Base-by-base conservation (phyloP, 2,888 invertebrate genomes). In the Noctua pronuba region DNA sequence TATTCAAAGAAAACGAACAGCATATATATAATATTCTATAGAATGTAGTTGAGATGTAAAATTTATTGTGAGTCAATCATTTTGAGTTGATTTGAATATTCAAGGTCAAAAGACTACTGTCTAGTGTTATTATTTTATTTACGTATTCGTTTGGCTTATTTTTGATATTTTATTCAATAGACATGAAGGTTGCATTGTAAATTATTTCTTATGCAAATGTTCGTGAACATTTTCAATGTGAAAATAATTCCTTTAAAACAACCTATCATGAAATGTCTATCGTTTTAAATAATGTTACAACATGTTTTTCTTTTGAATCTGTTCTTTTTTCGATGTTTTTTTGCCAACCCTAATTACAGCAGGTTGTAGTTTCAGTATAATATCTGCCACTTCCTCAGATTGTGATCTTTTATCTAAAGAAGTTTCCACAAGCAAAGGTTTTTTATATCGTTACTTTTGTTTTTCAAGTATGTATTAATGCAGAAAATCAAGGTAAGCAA, bases 51-150 rank as follows among this genome's bases (percentile, higher is more conserved):
- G 55, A 71, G 58, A 76, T 75, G 69, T 72, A 73, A 79, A 71
- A 68, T 75, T 58, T 78, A 76, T 77, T 72, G 74, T 70, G 55
- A 78, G 80, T 83, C 87, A 81, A 85, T 83, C 60, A 83, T 83
- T 69, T 75, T 74, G 64, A 73, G 74, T 71, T 41, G 62, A 83
- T 81, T 87, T 83, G 49, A 78, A 78, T 81, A 81, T 75, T 86
- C 81, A 86, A 88, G 84, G 86, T 67, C 74, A 38, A 64, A 73
- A n/a, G 73, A 31, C 62, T 75, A 77, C 75, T 55, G 69, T 75
- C 46, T 75, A 28, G 73, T 58, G 49, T 31, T 60, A 18, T 60
- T 60, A 60, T 28, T 71, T 79, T 80, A 52, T 49, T 69, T 73
- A 72, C n/a, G 18, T 66, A 71, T 77, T 77, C 28, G 38, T 60